Percentiles rank a stretch among this genome's conserved stretches.
phyloP scores from a whole-genome alignment of 2,797 vertebrate species.

The Falco rusticolus region DNA sequence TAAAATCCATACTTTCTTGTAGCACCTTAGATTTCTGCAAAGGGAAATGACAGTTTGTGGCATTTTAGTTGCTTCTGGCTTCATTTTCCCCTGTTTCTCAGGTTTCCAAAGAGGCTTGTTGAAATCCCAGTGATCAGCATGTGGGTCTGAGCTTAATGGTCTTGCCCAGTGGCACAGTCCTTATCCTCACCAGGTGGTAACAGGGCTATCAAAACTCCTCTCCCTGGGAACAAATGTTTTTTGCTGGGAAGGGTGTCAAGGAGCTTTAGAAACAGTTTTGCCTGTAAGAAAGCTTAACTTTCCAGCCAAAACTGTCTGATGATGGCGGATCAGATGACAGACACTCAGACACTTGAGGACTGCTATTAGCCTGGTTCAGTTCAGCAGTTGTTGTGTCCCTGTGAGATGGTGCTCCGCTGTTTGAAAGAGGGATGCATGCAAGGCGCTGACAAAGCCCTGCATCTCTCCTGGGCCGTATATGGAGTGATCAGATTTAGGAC shows the following conservation, averaged over 20 bases:
- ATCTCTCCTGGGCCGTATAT: background rate
- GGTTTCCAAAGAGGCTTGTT: background rate
- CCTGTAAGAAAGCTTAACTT: background rate
- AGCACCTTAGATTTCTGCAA: background rate
- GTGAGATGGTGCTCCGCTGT: background rate
- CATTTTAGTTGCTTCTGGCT: background rate
- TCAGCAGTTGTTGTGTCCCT: background rate
- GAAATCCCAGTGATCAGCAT: background rate
- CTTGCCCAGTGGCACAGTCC: accelerated
- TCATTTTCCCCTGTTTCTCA: background rate
- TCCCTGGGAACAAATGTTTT: background rate
- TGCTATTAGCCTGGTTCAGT: background rate
- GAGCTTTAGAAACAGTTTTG: background rate
- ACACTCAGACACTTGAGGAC: background rate
- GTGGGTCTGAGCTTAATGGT: background rate
- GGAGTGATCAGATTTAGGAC: background rate
- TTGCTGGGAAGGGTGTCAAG: background rate
- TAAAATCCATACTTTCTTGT: background rate
- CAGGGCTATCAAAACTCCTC: background rate
- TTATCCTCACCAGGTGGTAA: background rate
- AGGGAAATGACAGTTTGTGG: background rate
- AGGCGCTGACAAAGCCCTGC: background rate
- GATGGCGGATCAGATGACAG: background rate
- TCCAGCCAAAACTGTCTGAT: background rate
- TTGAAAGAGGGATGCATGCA: background rate